Evolutionary conservation across 2,797 vertebrate genomes (phyloP).

Genomic region (Anas capensis): DNA sequence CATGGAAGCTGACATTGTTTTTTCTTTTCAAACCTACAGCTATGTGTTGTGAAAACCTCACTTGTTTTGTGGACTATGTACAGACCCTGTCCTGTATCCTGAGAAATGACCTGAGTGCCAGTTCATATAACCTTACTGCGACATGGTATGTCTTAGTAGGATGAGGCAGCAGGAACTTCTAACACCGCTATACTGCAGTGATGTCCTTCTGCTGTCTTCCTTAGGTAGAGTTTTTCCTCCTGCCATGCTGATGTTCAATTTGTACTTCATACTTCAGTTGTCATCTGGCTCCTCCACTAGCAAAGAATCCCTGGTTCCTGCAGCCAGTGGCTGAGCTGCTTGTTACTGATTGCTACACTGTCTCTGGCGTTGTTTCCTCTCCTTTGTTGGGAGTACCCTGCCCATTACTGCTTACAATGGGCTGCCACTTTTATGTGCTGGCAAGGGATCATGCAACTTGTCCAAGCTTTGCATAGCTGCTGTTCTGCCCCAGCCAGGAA

Average conservation of each 20-base stretch:
- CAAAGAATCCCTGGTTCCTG: neutral
- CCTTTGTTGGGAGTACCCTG: neutral
- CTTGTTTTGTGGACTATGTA: slow-evolving; percentile 80
- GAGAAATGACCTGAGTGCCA: neutral
- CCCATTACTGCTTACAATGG: neutral
- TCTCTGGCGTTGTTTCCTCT: neutral
- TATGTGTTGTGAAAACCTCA: slow-evolving; percentile 55
- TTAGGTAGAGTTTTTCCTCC: neutral
- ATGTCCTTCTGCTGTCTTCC: neutral
- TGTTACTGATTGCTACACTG: neutral
- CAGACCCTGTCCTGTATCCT: slow-evolving; percentile 75
- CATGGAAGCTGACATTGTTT: neutral
- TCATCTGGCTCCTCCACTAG: neutral
- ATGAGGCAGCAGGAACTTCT: neutral
- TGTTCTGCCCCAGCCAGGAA: neutral
- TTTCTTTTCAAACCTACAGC: slow-evolving; percentile 64
- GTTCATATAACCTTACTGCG: slow-evolving; percentile 59
- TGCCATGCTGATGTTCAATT: neutral
- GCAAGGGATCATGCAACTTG: neutral
- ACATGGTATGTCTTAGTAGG: slow-evolving; percentile 74
- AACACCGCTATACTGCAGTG: neutral
- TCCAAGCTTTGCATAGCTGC: fast-evolving
- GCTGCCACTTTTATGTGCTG: neutral
- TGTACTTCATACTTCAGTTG: neutral
- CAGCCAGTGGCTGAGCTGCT: neutral